These are phyloP conservation scores for Mesitornis unicolor DNA, from an alignment of 2,113 vertebrate genomes.

Conservation along the genomic window DNA sequence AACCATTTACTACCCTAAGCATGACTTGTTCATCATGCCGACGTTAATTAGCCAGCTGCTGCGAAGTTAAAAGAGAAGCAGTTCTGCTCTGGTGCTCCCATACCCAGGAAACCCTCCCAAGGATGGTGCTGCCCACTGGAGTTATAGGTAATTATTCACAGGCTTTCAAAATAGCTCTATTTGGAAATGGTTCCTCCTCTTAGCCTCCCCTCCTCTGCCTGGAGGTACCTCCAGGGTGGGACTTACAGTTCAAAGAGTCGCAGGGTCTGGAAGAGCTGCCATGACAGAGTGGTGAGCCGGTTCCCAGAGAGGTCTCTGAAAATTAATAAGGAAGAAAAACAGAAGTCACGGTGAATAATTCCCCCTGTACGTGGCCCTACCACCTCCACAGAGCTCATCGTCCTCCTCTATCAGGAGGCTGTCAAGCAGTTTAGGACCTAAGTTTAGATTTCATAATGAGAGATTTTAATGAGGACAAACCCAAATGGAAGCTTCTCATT, in stretches of 20 bases:
- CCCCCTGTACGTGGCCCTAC: not conserved
- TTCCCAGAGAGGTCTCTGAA: constrained; percentile 96
- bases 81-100: constrained; percentile 4
- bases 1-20: not conserved
- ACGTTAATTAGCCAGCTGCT: constrained; percentile 23
- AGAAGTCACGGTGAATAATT: not conserved
- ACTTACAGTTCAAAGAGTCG: constrained; percentile 96
- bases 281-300: constrained; percentile 91
- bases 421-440: not conserved
- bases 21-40: constrained; percentile 41
- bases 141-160: constrained; percentile 6
- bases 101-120: not conserved
- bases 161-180: constrained; percentile 1
- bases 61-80: constrained; percentile 11
- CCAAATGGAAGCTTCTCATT: not conserved
- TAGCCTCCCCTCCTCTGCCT: not conserved
- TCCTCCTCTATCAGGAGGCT: not conserved
- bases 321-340: constrained; percentile 23
- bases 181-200: not conserved
- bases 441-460: not conserved
- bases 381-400: not conserved
- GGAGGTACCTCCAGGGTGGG: not conserved
- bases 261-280: constrained; percentile 97
- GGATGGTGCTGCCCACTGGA: constrained; percentile 1
- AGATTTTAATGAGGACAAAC: constrained; percentile 1